Conservation (phyloP, 1,140 invertebrate genomes). For the Homalodisca vitripennis region DNA sequence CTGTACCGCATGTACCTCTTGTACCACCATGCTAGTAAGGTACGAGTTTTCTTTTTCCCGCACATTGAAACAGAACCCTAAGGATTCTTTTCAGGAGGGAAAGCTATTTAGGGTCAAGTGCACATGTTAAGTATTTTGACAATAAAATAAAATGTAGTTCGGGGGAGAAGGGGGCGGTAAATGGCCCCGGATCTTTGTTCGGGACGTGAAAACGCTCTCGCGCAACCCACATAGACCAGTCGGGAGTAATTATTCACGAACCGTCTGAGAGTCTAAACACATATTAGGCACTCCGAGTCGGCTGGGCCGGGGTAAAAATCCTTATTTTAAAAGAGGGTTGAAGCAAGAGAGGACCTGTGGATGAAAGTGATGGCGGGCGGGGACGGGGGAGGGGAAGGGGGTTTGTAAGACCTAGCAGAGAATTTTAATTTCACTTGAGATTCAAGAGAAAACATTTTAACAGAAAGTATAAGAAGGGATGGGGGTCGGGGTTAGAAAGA, state of each 20-base stretch:
- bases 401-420: constrained; percentile 36
- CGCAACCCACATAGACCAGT: neutral
- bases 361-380: constrained; percentile 27
- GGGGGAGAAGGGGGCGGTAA: too few species aligned
- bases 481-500: constrained; percentile 27
- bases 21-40: too few species aligned
- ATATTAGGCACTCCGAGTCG: constrained; percentile 22
- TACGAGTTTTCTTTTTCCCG: too few species aligned
- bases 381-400: constrained; percentile 23
- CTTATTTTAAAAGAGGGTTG: constrained; percentile 42
- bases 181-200: constrained; percentile 9
- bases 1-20: too few species aligned
- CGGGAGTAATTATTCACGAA: neutral
- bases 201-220: neutral
- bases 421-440: constrained; percentile 44
- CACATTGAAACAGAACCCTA: too few species aligned
- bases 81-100: too few species aligned
- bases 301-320: constrained; percentile 35
- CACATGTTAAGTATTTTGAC: too few species aligned
- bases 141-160: too few species aligned
- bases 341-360: constrained; percentile 32
- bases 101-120: too few species aligned
- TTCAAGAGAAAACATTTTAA: constrained; percentile 44
- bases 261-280: neutral
- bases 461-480: constrained; percentile 41